Evolutionary conservation across 2,888 invertebrate genomes (phyloP), one percentile per base, ranked within the genome.

Genomic region (Epinotia nisella): DNA sequence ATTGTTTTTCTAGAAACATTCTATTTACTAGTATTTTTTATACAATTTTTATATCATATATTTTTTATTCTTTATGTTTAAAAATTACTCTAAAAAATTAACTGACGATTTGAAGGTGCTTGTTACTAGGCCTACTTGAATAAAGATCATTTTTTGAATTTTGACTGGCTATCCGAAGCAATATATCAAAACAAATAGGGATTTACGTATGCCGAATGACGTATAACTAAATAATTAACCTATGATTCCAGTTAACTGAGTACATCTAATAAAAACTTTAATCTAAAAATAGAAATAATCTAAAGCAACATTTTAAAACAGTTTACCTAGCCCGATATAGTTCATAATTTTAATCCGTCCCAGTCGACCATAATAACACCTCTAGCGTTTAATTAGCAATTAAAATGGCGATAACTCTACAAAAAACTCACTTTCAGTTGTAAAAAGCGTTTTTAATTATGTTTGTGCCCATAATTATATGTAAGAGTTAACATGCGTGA

Each of bases 401-500:
- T 69, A 73, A 64, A 68, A 69, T 59, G 5, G 58, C 39, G 49
- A 68, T 73, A 69, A 73, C 64, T 59, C n/a, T 29, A 45, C 58
- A 73, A 64, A 65, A 71, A 73, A 69, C 51, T 72, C 55, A 62
- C 68, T 73, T 53, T 69, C 67, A 67, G 49, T 13, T 10, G 24
- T 56, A 61, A 72, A 62, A 67, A 64, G 58, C 13, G 19, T 66
- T 39, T 59, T 53, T 60, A 67, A 61, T 49, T 45, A 61, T 65
- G 65, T 51, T 62, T 59, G 41, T 7, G 35, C 21, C n/a, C 24
- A 19, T 72, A 72, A 72, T 71, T 55, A 69, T 39, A 53, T 69
- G 71, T 69, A 65, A 65, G 67, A 72, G 61, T 66, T 55, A 66
- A 61, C 45, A 51, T n/a, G 67, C 60, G 49, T 61, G 53, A 61